phyloP scores from a whole-genome alignment of 2,797 vertebrate genomes.

The Enteromius paludinosus region DNA sequence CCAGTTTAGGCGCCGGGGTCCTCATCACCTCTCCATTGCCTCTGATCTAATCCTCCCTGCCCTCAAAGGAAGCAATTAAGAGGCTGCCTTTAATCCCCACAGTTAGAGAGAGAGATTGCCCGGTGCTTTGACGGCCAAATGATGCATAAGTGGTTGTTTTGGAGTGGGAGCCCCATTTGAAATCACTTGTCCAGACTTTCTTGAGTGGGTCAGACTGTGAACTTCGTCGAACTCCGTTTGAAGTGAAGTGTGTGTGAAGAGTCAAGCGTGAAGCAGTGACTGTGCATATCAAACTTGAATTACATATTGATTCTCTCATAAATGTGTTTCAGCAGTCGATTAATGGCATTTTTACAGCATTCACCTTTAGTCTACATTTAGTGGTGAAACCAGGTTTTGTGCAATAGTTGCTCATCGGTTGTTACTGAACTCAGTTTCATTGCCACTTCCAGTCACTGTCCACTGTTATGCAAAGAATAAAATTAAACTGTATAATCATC shows the following conservation, averaged over 20 bases:
- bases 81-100: conserved; percentile 55
- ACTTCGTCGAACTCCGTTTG: conserved; percentile 17
- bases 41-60: conserved; percentile 57
- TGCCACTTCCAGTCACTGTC: neutral
- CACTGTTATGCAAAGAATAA: neutral
- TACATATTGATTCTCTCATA: conserved; percentile 31
- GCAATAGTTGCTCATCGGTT: neutral
- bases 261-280: neutral
- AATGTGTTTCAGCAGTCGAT: conserved; percentile 25
- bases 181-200: conserved; percentile 38
- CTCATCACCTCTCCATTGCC: conserved; percentile 54
- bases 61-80: conserved; percentile 63
- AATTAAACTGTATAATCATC: neutral
- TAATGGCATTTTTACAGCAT: conserved; percentile 29
- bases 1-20: conserved; percentile 51
- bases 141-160: conserved; percentile 62
- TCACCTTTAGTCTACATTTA: conserved; percentile 21
- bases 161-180: conserved; percentile 51
- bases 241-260: conserved; percentile 12
- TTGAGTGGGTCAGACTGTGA: conserved; percentile 39
- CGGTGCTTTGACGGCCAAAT: conserved; percentile 57
- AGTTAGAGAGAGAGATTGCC: conserved; percentile 55
- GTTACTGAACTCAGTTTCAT: neutral
- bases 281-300: conserved; percentile 12
- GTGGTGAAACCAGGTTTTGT: neutral